Evolutionary conservation across 2,797 vertebrate species (phyloP).

Genomic region (Argya squamiceps): DNA sequence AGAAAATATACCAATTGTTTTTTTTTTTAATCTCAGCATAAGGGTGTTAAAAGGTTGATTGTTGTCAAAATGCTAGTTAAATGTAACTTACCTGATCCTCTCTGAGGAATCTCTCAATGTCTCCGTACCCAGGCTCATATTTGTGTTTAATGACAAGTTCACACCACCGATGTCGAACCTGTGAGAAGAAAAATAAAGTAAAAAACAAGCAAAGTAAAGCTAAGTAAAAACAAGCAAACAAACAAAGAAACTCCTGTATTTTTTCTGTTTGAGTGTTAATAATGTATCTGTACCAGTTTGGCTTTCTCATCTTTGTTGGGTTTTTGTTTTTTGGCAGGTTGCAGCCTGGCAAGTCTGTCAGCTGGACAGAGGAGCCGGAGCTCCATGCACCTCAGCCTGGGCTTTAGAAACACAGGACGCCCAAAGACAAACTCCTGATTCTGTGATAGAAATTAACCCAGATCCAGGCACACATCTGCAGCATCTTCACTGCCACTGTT

Average conservation of each 20-base stretch:
- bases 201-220: background rate
- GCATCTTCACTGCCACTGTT: background rate
- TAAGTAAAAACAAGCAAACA: background rate
- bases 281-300: background rate
- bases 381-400: accelerated
- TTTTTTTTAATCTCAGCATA: background rate
- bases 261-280: background rate
- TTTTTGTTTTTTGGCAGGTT: background rate
- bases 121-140: slow-evolving; percentile 79
- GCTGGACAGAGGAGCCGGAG: background rate
- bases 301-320: background rate
- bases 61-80: background rate
- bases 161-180: slow-evolving; percentile 97
- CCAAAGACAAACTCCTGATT: background rate
- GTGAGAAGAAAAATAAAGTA: background rate
- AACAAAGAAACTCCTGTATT: background rate
- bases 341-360: background rate
- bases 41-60: background rate
- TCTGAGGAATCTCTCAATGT: slow-evolving; percentile 87
- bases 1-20: background rate
- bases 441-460: background rate
- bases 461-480: background rate
- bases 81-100: slow-evolving; percentile 85
- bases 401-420: background rate
- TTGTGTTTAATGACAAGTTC: slow-evolving; percentile 91